These are phyloP conservation scores for Hycleus cichorii DNA, from an alignment of 1,140 invertebrate species.

Conservation along the genomic window DNA sequence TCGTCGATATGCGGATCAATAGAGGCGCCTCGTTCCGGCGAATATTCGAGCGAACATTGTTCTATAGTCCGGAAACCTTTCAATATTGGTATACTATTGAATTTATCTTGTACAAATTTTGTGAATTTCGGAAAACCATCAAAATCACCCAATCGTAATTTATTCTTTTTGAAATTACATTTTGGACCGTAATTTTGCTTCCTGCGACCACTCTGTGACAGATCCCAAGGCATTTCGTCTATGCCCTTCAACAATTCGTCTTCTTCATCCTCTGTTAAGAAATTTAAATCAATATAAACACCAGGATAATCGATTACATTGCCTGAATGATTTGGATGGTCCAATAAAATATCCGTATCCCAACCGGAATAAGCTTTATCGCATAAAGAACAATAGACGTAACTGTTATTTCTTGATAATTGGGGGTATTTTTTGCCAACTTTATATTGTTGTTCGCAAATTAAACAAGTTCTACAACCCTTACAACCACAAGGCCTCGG, in stretches of 20 bases:
- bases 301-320: conserved; percentile 58
- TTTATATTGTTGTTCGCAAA: conserved; percentile 69
- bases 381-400: conserved; percentile 71
- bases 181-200: conserved; percentile 99
- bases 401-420: conserved; percentile 44
- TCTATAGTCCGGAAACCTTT: conserved; percentile 83
- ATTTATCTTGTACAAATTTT: conserved; percentile 74
- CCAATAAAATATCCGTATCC: conserved; percentile 50
- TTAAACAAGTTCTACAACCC: conserved; percentile 78
- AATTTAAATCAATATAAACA: conserved; percentile 65
- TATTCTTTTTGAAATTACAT: conserved; percentile 95
- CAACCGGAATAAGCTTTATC: conserved; percentile 66
- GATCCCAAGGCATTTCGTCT: conserved; percentile 78
- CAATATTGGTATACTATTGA: conserved; percentile 57
- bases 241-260: conserved; percentile 57
- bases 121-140: conserved; percentile 81
- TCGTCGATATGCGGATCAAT: conserved; percentile 99
- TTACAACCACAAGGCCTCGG: conserved; percentile 82
- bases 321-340: conserved; percentile 60
- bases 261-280: conserved; percentile 69
- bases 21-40: conserved; percentile 74
- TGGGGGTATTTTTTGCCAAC: conserved; percentile 44
- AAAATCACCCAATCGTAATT: conserved; percentile 72
- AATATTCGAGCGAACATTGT: conserved; percentile 94
- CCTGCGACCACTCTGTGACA: conserved; percentile 90